Evolutionary conservation across 2,113 vertebrate species (phyloP), one percentile per base, ranked within the genome.

Genomic region (Microtus montanus): DNA sequence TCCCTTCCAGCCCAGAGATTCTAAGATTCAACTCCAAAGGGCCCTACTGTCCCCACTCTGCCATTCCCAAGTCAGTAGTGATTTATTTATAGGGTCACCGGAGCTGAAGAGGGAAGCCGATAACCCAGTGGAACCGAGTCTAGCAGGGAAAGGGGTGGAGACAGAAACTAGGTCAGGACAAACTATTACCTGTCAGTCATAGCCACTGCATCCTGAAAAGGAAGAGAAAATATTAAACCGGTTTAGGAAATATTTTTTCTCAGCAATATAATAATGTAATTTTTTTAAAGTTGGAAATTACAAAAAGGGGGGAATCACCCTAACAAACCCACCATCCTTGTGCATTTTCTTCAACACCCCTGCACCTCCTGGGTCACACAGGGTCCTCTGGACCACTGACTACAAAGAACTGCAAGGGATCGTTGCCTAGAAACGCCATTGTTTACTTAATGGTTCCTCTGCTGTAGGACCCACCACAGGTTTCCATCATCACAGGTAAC

Each of bases 151-250:
- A 95, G 94, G 58, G 83, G 90, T 75, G 33, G 83, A 85, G 86
- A 91, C 88, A 95, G 35, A 92, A 89, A 97, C 90, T 47, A 20
- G 2, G 49, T 58, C 1, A 75, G 73, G 54, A 41, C 7, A 8
- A 47, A 64, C 52, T 35, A 14, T 89, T 99, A 99, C 99, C 99
- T 99, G 96, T 99, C 98, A 90, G 99, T 98, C 97, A 99, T 97
- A 28, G 99, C 97, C 96, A 99, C 98, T 47, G 99, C 99, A 68
- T 98, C 98, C 99, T 99, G 98, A 96, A 96, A 96, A 96, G 44
- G 22, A 96, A 97, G 96, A 92, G 44, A 93, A 88, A 87, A 61
- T 1, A 33, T 30, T 63, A 63, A 64, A 61, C 26, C 26, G 5
- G n/a, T 19, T 91, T 77, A 38, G 89, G 73, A 95, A 83, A 89